phyloP scores from a whole-genome alignment of 2,113 vertebrate species.

The Ahaetulla prasina region DNA sequence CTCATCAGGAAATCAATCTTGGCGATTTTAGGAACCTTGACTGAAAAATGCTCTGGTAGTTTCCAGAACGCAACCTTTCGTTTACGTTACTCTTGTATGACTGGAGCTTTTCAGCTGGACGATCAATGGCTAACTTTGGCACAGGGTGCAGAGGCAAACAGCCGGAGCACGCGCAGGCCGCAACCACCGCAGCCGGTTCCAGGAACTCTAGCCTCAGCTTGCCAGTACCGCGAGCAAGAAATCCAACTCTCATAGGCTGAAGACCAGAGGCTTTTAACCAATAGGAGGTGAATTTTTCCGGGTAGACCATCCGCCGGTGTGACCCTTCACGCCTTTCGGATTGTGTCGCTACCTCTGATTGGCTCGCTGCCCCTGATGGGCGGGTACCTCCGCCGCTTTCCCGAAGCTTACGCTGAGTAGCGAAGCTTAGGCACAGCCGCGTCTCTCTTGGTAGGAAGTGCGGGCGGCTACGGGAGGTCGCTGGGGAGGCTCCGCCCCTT shows the following conservation, averaged over 20 bases:
- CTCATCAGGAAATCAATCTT: not conserved
- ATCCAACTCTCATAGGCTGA: not conserved
- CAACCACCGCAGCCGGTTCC: not conserved
- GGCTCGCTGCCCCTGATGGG: not conserved
- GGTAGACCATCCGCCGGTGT: too few relatives aligned
- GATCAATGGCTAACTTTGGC: not conserved
- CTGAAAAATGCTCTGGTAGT: not conserved
- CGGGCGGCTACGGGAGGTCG: not conserved
- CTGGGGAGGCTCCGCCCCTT: constrained; percentile 9
- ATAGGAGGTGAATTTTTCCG: not conserved
- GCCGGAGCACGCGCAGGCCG: not conserved
- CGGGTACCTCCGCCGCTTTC: not conserved
- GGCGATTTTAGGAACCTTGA: not conserved
- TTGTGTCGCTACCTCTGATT: not conserved
- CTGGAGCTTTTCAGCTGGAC: not conserved
- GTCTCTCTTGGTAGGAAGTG: not conserved
- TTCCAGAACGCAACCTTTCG: not conserved
- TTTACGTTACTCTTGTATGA: not conserved
- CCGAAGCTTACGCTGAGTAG: not conserved
- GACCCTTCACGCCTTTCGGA: not conserved
- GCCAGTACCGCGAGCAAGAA: not conserved
- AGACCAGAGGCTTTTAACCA: not conserved
- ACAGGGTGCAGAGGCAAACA: not conserved
- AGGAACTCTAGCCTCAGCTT: not conserved
- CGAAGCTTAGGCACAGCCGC: not conserved